A percentile compares a stretch with the other conserved stretches of the same genome.
Evolutionary conservation across 1,140 invertebrate genomes (phyloP).

Genomic region (Tetramorium alpestre): DNA sequence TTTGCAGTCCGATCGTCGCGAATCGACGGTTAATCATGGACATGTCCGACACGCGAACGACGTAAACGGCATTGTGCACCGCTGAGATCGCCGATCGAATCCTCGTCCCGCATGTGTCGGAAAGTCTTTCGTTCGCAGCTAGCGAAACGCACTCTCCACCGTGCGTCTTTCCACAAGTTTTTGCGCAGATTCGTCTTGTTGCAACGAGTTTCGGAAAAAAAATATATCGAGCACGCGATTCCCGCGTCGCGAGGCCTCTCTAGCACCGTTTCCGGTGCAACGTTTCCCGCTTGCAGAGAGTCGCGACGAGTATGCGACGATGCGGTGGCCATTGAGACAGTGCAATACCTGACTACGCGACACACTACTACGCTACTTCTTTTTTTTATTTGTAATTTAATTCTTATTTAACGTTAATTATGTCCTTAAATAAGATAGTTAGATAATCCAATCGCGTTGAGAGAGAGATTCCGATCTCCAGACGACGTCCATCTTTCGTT

Average conservation of each 20-base stretch:
- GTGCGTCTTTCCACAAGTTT: not conserved
- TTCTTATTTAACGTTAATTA: slow-evolving; percentile 46
- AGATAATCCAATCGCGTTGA: slow-evolving; percentile 17
- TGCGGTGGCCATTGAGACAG: slow-evolving; percentile 46
- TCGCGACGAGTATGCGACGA: slow-evolving; percentile 7
- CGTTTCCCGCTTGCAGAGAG: not conserved
- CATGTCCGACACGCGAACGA: not conserved
- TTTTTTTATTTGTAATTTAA: slow-evolving; percentile 31
- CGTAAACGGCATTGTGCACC: not conserved
- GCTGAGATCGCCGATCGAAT: not conserved
- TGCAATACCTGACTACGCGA: slow-evolving; percentile 62
- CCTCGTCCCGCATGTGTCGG: not conserved
- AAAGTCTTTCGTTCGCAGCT: not conserved
- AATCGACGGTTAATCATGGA: slow-evolving; percentile 20
- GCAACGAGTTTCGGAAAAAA: not conserved
- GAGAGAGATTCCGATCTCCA: slow-evolving; percentile 7
- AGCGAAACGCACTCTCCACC: not conserved
- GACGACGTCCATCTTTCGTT: slow-evolving; percentile 11
- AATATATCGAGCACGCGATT: not conserved
- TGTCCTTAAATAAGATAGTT: slow-evolving; percentile 34
- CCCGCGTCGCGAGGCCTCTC: not conserved
- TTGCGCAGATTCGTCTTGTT: not conserved
- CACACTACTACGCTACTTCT: slow-evolving; percentile 12
- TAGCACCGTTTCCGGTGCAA: not conserved
- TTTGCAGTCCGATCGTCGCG: not conserved